Percentiles rank a stretch among this genome's conserved stretches.
phyloP scores from a whole-genome alignment of 2,797 vertebrate genomes.

The Morelia viridis region DNA sequence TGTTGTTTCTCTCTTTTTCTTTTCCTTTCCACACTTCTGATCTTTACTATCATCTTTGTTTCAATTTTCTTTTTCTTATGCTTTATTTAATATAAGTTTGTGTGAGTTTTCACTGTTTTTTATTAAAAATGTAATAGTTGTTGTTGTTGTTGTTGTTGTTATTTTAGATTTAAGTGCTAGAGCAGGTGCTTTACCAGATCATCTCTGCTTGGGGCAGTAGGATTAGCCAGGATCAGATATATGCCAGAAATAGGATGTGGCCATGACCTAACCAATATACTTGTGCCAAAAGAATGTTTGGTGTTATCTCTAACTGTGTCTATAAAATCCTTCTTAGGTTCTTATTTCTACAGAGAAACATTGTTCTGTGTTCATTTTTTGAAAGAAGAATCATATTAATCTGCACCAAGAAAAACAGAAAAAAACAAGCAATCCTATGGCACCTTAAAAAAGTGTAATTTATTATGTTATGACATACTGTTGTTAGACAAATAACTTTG shows the following conservation, averaged over 20 bases:
- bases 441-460: neutral
- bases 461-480: neutral
- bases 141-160: no score
- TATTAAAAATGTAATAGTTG: no score
- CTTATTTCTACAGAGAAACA: slow-evolving; percentile 29
- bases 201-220: slow-evolving; percentile 64
- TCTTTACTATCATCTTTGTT: no score
- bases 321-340: slow-evolving; percentile 67
- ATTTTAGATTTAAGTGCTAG: slow-evolving; percentile 45
- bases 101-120: no score
- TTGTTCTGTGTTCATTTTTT: slow-evolving; percentile 8
- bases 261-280: slow-evolving; percentile 72
- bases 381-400: neutral
- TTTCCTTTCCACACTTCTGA: no score
- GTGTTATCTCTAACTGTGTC: slow-evolving; percentile 64
- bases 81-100: no score
- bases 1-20: no score
- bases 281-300: slow-evolving; percentile 62
- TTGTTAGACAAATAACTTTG: neutral
- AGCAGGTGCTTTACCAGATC: slow-evolving; percentile 74
- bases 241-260: slow-evolving; percentile 61
- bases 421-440: neutral
- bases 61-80: no score
- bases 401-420: neutral
- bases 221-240: slow-evolving; percentile 66